A percentile compares a stretch with the other conserved stretches of the same genome.
phyloP scores from a whole-genome alignment of 2,113 vertebrate genomes.

The zebrafish (Danio rerio) region DNA sequence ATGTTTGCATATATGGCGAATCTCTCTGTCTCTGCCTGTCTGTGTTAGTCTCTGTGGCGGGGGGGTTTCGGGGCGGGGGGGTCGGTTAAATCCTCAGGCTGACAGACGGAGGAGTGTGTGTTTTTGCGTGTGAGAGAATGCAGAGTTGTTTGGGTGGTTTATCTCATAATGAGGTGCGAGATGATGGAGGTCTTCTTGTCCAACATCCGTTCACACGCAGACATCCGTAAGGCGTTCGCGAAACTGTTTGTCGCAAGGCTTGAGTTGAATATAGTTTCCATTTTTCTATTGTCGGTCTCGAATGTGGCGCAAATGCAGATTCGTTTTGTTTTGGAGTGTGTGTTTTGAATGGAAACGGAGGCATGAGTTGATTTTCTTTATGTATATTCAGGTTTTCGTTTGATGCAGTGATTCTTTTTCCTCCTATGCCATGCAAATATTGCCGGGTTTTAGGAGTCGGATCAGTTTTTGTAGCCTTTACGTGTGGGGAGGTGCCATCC shows the following conservation, averaged over 20 bases:
- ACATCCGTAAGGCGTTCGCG: background rate
- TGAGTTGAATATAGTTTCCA: conserved; percentile 52
- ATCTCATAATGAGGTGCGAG: conserved; percentile 36
- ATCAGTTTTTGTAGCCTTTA: conserved; percentile 64
- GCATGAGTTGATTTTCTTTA: conserved; percentile 35
- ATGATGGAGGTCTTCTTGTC: background rate
- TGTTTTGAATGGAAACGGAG: conserved; percentile 51
- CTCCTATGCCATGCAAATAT: conserved; percentile 46
- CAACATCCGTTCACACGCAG: conserved; percentile 35
- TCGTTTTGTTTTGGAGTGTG: conserved; percentile 59
- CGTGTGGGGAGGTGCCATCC: conserved; percentile 63
- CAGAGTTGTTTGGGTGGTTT: conserved; percentile 12
- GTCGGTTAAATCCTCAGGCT: conserved; percentile 59
- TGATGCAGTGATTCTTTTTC: conserved; percentile 64
- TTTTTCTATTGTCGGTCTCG: conserved; percentile 56
- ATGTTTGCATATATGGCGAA: conserved; percentile 71
- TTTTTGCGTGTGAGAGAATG: background rate
- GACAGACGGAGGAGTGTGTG: background rate
- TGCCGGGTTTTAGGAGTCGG: conserved; percentile 34
- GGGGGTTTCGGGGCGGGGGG: background rate
- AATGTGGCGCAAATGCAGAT: conserved; percentile 63
- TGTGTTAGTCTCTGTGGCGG: conserved; percentile 59
- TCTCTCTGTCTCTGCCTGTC: conserved; percentile 67
- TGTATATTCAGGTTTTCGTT: conserved; percentile 61
- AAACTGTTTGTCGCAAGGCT: conserved; percentile 57